Evolutionary conservation across 2,797 vertebrate genomes (phyloP), one percentile per base, ranked within the genome.

Genomic region (Cryptoprocta ferox): DNA sequence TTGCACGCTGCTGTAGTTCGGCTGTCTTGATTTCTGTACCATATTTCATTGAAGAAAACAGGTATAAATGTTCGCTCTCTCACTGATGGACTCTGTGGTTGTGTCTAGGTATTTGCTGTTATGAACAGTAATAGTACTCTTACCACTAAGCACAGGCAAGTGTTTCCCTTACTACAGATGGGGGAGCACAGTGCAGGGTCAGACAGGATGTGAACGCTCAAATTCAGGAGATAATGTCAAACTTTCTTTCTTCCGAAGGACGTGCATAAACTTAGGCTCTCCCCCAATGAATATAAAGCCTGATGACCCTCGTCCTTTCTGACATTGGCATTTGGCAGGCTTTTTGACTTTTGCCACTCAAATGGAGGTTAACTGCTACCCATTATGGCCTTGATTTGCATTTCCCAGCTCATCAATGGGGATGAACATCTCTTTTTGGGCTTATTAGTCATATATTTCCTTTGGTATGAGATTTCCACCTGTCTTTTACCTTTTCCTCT

Each of bases 281-380:
- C 35, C 48, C 8, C 10, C 13, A n/a, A 78, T 1, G n/a, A 73
- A 21, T 37, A 59, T n/a, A 30, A 86, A 66, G 4, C 35, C 35
- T 39, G 21, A 3, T 26, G 35, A 45, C 10, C 42, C 15, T 63
- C 19, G 4, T 32, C 18, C 15, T 37, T 50, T 42, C 56, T 18
- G 39, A 48, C 4, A 16, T 10, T 15, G 39, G 65, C 12, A 24
- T 35, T 45, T 78, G 24, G 70, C 39, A 9, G 78, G 9, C 6
- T 59, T 94, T 95, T 37, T 28, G 65, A 92, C 13, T 21, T 88
- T 80, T 66, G 50, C 48, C 78, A 37, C 28, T 71, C 37, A 35
- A 26, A 35, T 8, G 28, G 53, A 39, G 42, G 65, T 6, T 75
- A 39, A 63, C 15, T 14, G 48, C 5, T 16, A 8, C 11, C 30